Percentiles rank a stretch among this genome's conserved stretches.
These are phyloP conservation scores for Drosophila fungiperda DNA, from an alignment of 2,888 invertebrate genomes.

Conservation along the genomic window DNA sequence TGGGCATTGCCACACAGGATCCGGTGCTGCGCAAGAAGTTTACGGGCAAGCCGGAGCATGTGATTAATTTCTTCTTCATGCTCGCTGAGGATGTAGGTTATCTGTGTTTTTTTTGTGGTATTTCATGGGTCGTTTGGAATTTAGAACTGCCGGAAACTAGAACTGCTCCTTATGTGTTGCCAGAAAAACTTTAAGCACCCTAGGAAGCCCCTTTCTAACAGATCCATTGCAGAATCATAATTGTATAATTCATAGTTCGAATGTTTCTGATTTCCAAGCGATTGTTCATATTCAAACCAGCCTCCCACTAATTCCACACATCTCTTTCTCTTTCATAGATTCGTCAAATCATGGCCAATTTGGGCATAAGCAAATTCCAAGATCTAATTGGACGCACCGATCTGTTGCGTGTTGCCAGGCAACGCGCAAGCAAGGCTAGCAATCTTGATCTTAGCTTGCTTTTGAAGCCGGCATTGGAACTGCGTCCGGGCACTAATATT, in stretches of 20 bases:
- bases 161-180: background rate
- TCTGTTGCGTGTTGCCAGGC: constrained; percentile 91
- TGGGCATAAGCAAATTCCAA: constrained; percentile 95
- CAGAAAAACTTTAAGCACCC: too few relatives aligned
- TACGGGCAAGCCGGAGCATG: constrained; percentile 98
- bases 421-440: constrained; percentile 91
- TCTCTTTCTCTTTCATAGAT: constrained; percentile 86
- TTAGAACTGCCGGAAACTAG: background rate
- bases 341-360: constrained; percentile 94
- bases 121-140: background rate
- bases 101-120: background rate
- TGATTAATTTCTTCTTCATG: constrained; percentile 98
- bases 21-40: constrained; percentile 97
- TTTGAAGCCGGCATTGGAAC: constrained; percentile 94
- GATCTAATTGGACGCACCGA: constrained; percentile 97
- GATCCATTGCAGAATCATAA: too few relatives aligned
- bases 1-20: constrained; percentile 99
- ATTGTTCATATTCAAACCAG: background rate
- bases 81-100: constrained; percentile 95
- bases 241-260: background rate
- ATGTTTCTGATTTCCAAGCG: background rate
- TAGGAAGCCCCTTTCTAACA: too few relatives aligned
- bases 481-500: constrained; percentile 96
- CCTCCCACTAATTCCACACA: background rate
- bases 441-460: constrained; percentile 94